Evolutionary conservation across 2,113 vertebrate species (phyloP), one percentile per base, ranked within the genome.

Genomic region (Galbula dea): DNA sequence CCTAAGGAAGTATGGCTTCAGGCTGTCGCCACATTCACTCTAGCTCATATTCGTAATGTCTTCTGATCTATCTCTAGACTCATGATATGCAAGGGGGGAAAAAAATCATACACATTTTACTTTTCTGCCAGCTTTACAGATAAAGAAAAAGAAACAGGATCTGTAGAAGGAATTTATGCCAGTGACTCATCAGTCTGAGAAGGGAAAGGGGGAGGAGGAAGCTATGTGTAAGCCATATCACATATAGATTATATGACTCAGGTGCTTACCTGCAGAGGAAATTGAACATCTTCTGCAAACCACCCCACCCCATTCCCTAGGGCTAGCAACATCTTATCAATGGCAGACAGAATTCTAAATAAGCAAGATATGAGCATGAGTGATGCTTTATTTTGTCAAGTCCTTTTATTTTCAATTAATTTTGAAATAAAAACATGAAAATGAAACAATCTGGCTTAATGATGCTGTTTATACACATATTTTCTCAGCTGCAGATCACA

Each of bases 1-100:
- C n/a, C 62, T 26, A 63, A 65, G 68, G 49, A 96, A 89, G 23
- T 72, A 91, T 69, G 83, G 81, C 90, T 95, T 74, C 66, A 92
- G 82, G 82, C 86, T 93, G 77, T 89, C 91, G 90, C 96, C 95
- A 90, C 66, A 57, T 95, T 93, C 63, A 76, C 32, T 96, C 17
- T 84, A 69, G 81, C 62, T 92, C 84, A 88, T 83, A 94, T 87
- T 88, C 72, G 63, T 71, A 83, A 86, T 57, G 43, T 90, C 77
- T 94, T 80, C 77, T 94, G 74, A 92, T 95, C 83, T 86, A 58
- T 72, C 69, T 91, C 67, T 68, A 85, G 29, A 36, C 37, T 74
- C 16, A 45, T 66, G 48, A 94, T 85, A n/a, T 46, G 29, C 41
- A 84, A 77, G 32, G 11, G 16, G 4, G 16, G 57, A 57, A 57